phyloP scores from a whole-genome alignment of 2,888 invertebrate genomes.

The Melanophora roralis region DNA sequence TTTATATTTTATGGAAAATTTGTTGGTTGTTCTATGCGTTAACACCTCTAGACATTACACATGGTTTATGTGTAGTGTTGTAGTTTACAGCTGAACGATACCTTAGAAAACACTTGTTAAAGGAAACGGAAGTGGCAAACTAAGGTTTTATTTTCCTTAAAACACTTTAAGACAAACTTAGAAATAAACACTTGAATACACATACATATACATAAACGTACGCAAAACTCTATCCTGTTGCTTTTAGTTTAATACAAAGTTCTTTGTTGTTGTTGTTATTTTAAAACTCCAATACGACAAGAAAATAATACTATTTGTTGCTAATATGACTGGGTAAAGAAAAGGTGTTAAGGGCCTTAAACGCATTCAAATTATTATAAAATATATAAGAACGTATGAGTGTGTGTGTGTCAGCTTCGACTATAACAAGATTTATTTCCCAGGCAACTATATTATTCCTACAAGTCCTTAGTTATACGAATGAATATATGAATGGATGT shows the following conservation, averaged over 20 bases:
- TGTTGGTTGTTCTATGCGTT: constrained; percentile 50
- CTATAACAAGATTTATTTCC: constrained; percentile 65
- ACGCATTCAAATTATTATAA: constrained; percentile 33
- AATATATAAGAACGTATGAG: background rate
- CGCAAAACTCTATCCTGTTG: constrained; percentile 51
- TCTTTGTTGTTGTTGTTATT: constrained; percentile 37
- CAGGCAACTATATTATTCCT: constrained; percentile 54
- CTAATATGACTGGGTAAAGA: constrained; percentile 23
- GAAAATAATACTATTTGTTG: constrained; percentile 48
- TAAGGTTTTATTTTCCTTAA: constrained; percentile 60
- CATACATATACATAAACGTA: background rate
- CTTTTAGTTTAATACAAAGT: constrained; percentile 27
- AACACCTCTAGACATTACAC: constrained; percentile 55
- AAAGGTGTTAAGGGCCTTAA: constrained; percentile 60
- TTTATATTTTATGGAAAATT: constrained; percentile 44
- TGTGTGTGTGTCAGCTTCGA: constrained; percentile 25
- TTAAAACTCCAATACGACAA: constrained; percentile 35
- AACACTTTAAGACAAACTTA: constrained; percentile 45
- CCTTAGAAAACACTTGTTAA: constrained; percentile 58
- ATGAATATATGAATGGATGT: background rate
- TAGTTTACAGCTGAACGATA: constrained; percentile 40
- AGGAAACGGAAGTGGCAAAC: constrained; percentile 62
- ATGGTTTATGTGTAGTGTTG: constrained; percentile 39
- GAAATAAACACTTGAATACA: constrained; percentile 2
- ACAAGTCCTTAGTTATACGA: background rate